Conservation (phyloP, 2,797 vertebrate genomes). For the Molossus alvarezi region DNA sequence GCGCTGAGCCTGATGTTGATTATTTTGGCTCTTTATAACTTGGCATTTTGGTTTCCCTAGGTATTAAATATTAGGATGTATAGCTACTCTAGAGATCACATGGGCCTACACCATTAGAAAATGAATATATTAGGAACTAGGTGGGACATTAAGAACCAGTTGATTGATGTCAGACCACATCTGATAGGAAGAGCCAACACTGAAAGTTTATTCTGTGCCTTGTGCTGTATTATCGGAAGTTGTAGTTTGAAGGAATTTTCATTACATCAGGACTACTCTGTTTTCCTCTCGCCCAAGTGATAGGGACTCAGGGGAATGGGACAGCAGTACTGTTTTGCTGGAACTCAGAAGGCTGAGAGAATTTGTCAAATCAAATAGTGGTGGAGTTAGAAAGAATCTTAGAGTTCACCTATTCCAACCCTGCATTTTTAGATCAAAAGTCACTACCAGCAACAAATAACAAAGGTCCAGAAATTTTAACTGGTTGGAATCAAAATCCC, state of each 20-base stretch:
- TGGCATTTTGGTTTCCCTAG: background rate
- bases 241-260: background rate
- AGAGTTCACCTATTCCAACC: background rate
- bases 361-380: background rate
- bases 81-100: background rate
- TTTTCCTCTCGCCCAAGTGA: background rate
- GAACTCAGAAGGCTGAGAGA: background rate
- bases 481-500: background rate
- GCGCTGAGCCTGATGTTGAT: background rate
- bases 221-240: accelerated
- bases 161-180: background rate
- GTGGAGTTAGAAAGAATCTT: background rate
- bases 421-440: constrained; percentile 39
- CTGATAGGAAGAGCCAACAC: background rate
- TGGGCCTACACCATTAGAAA: background rate
- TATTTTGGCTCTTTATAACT: background rate
- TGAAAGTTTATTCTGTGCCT: accelerated
- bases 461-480: background rate
- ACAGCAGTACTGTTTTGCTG: background rate
- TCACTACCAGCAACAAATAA: background rate
- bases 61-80: background rate
- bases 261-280: accelerated
- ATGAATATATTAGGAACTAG: background rate
- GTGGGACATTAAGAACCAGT: background rate
- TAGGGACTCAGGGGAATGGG: background rate